Evolutionary conservation across 1,140 invertebrate species (phyloP).

Genomic region (Zaprionus lachaisei): DNA sequence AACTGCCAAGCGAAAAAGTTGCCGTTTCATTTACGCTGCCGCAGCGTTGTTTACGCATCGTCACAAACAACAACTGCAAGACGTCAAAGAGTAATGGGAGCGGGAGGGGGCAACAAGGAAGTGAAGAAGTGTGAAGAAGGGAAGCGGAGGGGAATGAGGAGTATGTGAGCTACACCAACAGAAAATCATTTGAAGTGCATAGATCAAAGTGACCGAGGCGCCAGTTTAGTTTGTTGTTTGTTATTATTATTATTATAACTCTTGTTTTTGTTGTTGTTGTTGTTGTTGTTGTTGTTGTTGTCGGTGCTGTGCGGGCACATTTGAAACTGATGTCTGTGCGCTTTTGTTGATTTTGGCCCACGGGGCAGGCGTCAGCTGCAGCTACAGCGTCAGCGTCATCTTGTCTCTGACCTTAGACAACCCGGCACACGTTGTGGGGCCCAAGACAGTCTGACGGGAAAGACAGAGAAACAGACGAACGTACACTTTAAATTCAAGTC

Average conservation of each 20-base stretch:
- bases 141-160: not conserved
- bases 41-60: constrained; percentile 78
- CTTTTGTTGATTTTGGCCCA: constrained; percentile 48
- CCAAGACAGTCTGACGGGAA: not conserved
- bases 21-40: constrained; percentile 78
- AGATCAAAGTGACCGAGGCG: constrained; percentile 79
- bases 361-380: constrained; percentile 37
- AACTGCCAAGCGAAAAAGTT: constrained; percentile 60
- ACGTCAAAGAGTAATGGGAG: not conserved
- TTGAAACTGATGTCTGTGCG: constrained; percentile 36
- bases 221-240: constrained; percentile 47
- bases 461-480: constrained; percentile 6
- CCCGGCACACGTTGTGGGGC: constrained; percentile 73
- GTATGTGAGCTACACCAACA: constrained; percentile 35
- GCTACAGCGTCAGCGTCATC: constrained; percentile 25
- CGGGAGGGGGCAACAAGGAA: constrained; percentile 9
- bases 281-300: constrained; percentile 25
- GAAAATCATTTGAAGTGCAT: constrained; percentile 76
- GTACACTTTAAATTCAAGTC: constrained; percentile 24
- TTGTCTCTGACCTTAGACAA: constrained; percentile 70
- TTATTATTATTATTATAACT: constrained; percentile 21
- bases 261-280: constrained; percentile 18
- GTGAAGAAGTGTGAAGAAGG: not conserved
- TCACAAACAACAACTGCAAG: constrained; percentile 45
- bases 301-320: constrained; percentile 38